Conservation (phyloP, 2,888 invertebrate species). For the Lissonota sp. region DNA sequence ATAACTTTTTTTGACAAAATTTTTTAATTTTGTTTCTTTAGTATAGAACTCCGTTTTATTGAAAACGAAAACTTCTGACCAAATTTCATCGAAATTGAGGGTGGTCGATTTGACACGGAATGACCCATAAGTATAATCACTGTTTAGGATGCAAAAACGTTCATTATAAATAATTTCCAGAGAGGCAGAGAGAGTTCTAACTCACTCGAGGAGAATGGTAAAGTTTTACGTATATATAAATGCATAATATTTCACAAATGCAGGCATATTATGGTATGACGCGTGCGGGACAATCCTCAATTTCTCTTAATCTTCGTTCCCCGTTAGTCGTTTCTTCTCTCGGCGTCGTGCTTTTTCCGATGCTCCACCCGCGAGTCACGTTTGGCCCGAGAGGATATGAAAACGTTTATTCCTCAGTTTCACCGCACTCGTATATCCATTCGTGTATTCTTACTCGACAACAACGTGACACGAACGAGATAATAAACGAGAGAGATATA, state of each 20-base stretch:
- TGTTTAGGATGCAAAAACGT: no score
- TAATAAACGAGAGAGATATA: neutral
- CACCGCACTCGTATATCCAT: constrained; percentile 7
- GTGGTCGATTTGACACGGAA: no score
- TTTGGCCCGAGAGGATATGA: constrained; percentile 26
- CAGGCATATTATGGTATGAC: neutral
- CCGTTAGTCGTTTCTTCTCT: neutral
- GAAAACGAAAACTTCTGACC: no score
- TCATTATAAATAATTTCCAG: no score
- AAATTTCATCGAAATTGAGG: no score
- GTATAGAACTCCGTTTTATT: no score
- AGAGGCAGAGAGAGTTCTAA: constrained; percentile 1
- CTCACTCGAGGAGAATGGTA: constrained; percentile 32
- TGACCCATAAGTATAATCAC: no score
- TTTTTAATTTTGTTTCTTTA: no score
- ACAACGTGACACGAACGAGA: neutral
- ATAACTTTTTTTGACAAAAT: neutral
- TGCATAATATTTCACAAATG: no score
- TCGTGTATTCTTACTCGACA: neutral
- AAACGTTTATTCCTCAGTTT: constrained; percentile 55
- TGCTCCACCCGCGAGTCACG: constrained; percentile 30
- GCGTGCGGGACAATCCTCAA: constrained; percentile 29
- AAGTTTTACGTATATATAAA: constrained; percentile 5
- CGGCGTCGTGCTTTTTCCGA: constrained; percentile 22
- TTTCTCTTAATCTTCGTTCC: constrained; percentile 19